Conservation (phyloP, 2,888 invertebrate species). For the Laspeyria flexula region DNA sequence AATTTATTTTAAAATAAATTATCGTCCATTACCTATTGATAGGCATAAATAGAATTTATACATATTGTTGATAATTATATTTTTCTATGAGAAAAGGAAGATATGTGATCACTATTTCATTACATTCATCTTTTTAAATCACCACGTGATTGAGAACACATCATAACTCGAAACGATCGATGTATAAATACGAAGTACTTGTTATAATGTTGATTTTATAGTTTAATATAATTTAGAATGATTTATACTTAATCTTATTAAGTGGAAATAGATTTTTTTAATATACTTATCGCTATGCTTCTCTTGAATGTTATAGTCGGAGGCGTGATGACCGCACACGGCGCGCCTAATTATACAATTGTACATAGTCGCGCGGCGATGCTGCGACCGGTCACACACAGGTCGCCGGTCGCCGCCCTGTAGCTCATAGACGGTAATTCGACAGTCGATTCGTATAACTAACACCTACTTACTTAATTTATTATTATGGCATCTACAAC, state of each 20-base stretch:
- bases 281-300: slow-evolving; percentile 35
- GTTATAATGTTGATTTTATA: slow-evolving; percentile 46
- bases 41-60: slow-evolving; percentile 65
- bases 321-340: neutral
- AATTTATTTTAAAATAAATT: slow-evolving; percentile 52
- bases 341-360: no score
- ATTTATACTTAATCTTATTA: slow-evolving; percentile 77
- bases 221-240: slow-evolving; percentile 64
- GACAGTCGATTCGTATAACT: slow-evolving; percentile 51
- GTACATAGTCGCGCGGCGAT: slow-evolving; percentile 6
- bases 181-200: slow-evolving; percentile 21
- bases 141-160: slow-evolving; percentile 67
- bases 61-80: slow-evolving; percentile 38
- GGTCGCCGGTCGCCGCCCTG: slow-evolving; percentile 21
- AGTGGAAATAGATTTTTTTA: slow-evolving; percentile 58
- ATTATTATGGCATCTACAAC: slow-evolving; percentile 56
- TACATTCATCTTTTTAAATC: slow-evolving; percentile 62
- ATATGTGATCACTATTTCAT: slow-evolving; percentile 72
- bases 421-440: slow-evolving; percentile 44
- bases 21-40: slow-evolving; percentile 56
- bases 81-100: slow-evolving; percentile 69
- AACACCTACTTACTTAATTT: slow-evolving; percentile 51
- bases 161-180: slow-evolving; percentile 51
- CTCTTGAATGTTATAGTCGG: neutral
- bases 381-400: neutral